phyloP scores from a whole-genome alignment of 2,113 vertebrate genomes.

The Lonchura striata region DNA sequence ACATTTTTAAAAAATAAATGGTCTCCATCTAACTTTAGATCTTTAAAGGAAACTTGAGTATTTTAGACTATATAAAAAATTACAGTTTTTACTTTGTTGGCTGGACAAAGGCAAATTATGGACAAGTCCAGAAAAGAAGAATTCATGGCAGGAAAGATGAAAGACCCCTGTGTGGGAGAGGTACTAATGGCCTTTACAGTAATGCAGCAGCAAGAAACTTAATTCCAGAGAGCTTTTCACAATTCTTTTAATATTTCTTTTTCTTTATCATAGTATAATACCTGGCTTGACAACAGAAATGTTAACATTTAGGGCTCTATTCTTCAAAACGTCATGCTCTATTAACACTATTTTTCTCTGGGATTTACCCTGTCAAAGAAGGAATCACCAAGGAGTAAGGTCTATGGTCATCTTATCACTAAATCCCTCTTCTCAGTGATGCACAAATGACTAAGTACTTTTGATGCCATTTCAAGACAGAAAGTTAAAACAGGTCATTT shows the following conservation, averaged over 20 bases:
- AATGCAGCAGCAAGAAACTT: conserved; percentile 66
- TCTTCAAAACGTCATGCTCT: conserved; percentile 73
- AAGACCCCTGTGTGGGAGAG: conserved; percentile 49
- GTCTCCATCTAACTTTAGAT: background rate
- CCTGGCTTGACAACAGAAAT: conserved; percentile 73
- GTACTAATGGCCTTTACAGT: conserved; percentile 56
- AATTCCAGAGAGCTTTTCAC: conserved; percentile 54
- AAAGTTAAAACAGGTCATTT: conserved; percentile 55
- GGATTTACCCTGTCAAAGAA: conserved; percentile 74
- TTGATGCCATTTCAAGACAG: conserved; percentile 43
- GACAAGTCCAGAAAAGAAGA: background rate
- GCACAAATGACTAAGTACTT: conserved; percentile 72
- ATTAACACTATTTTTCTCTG: conserved; percentile 72
- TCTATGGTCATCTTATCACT: conserved; percentile 67
- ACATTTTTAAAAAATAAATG: conserved; percentile 11
- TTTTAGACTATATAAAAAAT: background rate
- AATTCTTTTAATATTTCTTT: conserved; percentile 67
- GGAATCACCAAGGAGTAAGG: conserved; percentile 70
- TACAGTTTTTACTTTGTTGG: background rate
- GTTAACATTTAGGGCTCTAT: conserved; percentile 70
- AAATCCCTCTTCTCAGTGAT: conserved; percentile 71
- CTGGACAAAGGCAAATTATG: background rate
- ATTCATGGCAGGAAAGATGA: conserved; percentile 51
- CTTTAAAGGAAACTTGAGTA: background rate
- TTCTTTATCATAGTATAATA: conserved; percentile 69